phyloP scores from a whole-genome alignment of 2,113 vertebrate genomes.

The Ailurus styani region DNA sequence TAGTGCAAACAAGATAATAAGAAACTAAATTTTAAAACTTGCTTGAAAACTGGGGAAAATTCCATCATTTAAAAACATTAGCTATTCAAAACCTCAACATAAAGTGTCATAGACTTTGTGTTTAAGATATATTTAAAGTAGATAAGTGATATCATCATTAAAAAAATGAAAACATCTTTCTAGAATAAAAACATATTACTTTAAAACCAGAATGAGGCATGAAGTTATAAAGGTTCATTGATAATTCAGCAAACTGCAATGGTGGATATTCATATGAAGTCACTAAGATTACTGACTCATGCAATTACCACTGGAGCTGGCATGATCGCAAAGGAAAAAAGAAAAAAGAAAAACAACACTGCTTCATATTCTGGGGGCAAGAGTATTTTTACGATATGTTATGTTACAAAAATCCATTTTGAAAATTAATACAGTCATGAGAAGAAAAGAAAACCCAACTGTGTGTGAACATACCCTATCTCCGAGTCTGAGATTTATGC shows the following conservation, averaged over 20 bases:
- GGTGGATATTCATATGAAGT: not conserved
- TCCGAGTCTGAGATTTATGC: constrained; percentile 90
- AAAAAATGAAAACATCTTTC: not conserved
- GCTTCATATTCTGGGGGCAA: not conserved
- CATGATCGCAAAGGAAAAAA: not conserved
- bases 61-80: not conserved
- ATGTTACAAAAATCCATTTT: not conserved
- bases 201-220: not conserved
- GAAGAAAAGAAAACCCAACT: not conserved
- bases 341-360: not conserved
- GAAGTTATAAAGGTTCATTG: not conserved
- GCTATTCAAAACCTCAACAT: not conserved
- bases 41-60: not conserved
- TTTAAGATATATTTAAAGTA: not conserved
- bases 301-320: not conserved
- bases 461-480: constrained; percentile 85
- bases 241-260: not conserved
- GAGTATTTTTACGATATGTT: not conserved
- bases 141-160: not conserved
- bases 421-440: not conserved
- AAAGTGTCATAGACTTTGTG: not conserved
- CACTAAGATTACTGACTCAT: not conserved
- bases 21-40: not conserved
- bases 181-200: not conserved
- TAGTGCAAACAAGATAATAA: not conserved